phyloP scores from a whole-genome alignment of 2,888 invertebrate genomes.

The Torymus texanus region DNA sequence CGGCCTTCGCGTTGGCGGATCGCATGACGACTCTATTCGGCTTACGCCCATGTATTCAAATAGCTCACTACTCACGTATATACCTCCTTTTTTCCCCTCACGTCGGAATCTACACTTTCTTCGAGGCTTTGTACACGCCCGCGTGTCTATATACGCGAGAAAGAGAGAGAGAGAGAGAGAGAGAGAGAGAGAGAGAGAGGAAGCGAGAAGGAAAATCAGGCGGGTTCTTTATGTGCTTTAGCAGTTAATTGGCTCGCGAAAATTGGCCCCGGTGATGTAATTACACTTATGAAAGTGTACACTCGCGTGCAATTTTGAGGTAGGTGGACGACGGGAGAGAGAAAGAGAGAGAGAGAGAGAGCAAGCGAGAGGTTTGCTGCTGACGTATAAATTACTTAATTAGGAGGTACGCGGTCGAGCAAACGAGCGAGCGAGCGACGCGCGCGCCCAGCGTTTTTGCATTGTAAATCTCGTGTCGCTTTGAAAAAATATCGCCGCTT shows the following conservation, averaged over 20 bases:
- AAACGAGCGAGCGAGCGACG: constrained; percentile 1
- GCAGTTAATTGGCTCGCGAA: constrained; percentile 38
- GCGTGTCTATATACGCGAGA: not conserved
- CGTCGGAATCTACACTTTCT: constrained; percentile 28
- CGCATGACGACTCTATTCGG: constrained; percentile 46
- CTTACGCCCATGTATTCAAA: constrained; percentile 14
- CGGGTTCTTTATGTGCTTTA: constrained; percentile 51
- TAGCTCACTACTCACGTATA: not conserved
- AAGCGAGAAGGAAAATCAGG: constrained; percentile 1
- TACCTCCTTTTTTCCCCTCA: not conserved
- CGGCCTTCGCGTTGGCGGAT: constrained; percentile 3
- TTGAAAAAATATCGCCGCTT: constrained; percentile 10
- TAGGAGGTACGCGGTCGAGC: constrained; percentile 11
- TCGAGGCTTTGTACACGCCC: constrained; percentile 13
- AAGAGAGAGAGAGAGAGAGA: not conserved
- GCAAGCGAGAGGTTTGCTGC: constrained; percentile 11
- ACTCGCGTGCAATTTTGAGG: not conserved
- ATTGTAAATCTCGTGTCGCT: constrained; percentile 49
- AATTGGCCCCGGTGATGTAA: constrained; percentile 43
- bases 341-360: constrained; percentile 16
- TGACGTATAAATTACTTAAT: constrained; percentile 54
- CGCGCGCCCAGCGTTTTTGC: constrained; percentile 42
- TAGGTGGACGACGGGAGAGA: constrained; percentile 13
- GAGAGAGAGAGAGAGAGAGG: not conserved
- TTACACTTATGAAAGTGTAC: constrained; percentile 47